phyloP scores from a whole-genome alignment of 2,113 vertebrate genomes.

The Pterocles burchelli region DNA sequence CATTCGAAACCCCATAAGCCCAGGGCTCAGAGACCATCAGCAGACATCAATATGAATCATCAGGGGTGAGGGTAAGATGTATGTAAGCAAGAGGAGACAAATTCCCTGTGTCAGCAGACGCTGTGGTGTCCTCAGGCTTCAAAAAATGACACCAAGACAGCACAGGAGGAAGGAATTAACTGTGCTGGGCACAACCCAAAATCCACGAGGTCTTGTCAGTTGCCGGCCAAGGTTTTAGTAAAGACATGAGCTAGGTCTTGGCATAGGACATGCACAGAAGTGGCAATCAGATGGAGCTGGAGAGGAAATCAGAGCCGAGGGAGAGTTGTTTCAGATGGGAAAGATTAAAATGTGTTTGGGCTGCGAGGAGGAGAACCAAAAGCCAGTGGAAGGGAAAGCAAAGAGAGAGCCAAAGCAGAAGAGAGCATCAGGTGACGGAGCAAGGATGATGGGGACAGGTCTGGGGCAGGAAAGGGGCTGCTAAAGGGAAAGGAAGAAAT shows the following conservation, averaged over 20 bases:
- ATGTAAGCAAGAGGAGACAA: neutral
- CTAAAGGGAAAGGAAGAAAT: neutral
- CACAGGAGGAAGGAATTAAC: constrained; percentile 31
- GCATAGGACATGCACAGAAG: neutral
- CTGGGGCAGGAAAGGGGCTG: constrained; percentile 15
- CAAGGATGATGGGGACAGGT: neutral
- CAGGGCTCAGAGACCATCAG: neutral
- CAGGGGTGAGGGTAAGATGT: neutral
- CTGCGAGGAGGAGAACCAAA: neutral
- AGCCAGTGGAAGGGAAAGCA: neutral
- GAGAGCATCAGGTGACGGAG: neutral
- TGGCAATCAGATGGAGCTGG: neutral
- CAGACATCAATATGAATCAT: neutral
- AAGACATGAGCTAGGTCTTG: constrained; percentile 23
- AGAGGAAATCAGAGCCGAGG: neutral
- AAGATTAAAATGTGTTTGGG: constrained; percentile 35
- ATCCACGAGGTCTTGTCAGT: neutral
- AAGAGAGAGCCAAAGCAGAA: constrained; percentile 23
- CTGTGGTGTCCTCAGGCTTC: neutral
- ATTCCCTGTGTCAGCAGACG: constrained; percentile 1
- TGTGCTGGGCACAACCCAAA: neutral
- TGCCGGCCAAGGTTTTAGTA: neutral
- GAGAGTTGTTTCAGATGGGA: constrained; percentile 37
- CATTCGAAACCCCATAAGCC: neutral
- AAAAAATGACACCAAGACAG: neutral